Evolutionary conservation across 2,113 vertebrate genomes (phyloP).

Genomic region (Plestiodon gilberti): DNA sequence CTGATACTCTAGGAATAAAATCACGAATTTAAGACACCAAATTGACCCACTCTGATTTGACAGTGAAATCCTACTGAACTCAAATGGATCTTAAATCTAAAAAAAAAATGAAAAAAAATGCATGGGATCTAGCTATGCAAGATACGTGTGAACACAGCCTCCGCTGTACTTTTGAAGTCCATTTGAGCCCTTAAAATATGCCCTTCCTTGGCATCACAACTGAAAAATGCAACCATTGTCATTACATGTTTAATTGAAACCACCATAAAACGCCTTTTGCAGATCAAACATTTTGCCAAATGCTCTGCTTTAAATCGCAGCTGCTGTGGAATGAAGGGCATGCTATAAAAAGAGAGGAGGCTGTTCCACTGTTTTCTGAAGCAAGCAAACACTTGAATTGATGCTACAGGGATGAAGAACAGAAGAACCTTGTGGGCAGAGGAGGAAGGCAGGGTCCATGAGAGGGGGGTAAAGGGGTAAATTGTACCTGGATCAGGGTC

Average conservation of each 20-base stretch:
- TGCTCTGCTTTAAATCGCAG: slow-evolving; percentile 47
- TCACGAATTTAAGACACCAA: not conserved
- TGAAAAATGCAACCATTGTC: not conserved
- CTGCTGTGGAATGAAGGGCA: not conserved
- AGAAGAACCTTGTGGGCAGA: not conserved
- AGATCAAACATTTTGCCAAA: slow-evolving; percentile 50
- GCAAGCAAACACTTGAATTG: not conserved
- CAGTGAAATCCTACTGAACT: not conserved
- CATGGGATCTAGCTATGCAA: slow-evolving; percentile 35
- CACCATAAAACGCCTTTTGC: slow-evolving; percentile 35
- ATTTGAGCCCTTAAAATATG: not conserved
- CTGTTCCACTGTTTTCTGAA: not conserved
- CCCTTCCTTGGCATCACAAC: not conserved
- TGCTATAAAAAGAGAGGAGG: not conserved
- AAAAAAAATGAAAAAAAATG: not conserved
- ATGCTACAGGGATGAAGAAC: fast-evolving
- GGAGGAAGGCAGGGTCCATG: fast-evolving
- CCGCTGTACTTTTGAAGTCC: not conserved
- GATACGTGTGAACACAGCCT: not conserved
- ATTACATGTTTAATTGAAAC: slow-evolving; percentile 49
- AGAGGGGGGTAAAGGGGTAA: no score
- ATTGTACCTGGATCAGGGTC: no score
- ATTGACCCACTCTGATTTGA: not conserved
- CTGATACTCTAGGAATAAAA: not conserved
- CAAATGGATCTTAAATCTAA: not conserved